Conservation (phyloP, 2,113 vertebrate genomes). For the Otolemur garnettii region DNA sequence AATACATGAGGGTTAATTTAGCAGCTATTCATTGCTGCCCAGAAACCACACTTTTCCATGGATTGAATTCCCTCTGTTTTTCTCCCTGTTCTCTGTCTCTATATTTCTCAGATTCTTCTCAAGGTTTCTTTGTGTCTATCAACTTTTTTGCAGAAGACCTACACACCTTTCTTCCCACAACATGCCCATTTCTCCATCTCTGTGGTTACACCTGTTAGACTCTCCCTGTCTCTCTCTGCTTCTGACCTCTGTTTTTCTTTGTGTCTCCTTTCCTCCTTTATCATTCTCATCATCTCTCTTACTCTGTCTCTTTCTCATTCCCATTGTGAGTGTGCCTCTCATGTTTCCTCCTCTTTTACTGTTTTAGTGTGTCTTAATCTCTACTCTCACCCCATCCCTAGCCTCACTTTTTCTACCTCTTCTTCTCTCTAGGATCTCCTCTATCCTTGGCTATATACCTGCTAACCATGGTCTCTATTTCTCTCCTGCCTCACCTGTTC, state of each 20-base stretch:
- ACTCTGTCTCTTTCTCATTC: background rate
- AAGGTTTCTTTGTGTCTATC: background rate
- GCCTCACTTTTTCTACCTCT: background rate
- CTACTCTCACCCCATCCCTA: background rate
- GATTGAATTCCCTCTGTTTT: background rate
- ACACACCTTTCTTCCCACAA: background rate
- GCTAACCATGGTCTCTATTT: background rate
- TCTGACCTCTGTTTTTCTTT: background rate
- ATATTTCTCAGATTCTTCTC: background rate
- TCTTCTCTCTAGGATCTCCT: background rate
- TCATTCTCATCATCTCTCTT: background rate
- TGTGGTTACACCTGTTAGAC: background rate
- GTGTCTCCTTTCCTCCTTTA: background rate
- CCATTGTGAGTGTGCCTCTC: background rate
- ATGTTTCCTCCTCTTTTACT: background rate
- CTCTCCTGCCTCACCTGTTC: background rate
- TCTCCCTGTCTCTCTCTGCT: background rate
- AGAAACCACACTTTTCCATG: background rate
- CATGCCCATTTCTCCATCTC: background rate
- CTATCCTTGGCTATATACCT: background rate
- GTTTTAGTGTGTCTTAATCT: background rate
- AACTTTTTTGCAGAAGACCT: background rate
- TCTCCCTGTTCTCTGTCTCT: background rate
- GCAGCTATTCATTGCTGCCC: background rate
- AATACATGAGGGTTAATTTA: background rate